phyloP scores from a whole-genome alignment of 30 jellyfish, hydroid and myxozoan species.

The Phacellophora camtschatica region DNA sequence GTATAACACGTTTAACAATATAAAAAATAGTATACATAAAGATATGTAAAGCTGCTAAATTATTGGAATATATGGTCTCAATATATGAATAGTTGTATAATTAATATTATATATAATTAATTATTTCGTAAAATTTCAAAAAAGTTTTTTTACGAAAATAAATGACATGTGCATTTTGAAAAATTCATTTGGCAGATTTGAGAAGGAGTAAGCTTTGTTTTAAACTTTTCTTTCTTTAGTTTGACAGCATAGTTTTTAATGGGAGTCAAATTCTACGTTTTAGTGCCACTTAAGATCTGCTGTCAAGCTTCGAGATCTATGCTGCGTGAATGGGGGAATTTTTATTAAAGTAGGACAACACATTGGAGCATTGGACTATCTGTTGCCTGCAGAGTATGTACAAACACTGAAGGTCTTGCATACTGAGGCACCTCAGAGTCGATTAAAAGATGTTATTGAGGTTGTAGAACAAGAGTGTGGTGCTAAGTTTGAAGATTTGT shows the following conservation, averaged over 20 bases:
- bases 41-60: too few relatives aligned
- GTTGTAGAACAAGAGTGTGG: constrained; percentile 85
- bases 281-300: constrained; percentile 98
- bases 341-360: constrained; percentile 97
- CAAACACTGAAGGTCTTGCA: constrained; percentile 82
- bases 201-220: not conserved
- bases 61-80: too few relatives aligned
- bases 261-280: not conserved
- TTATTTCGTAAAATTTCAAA: too few relatives aligned
- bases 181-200: too few relatives aligned
- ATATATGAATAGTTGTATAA: too few relatives aligned
- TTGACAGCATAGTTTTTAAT: not conserved
- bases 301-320: constrained; percentile 65
- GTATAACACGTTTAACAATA: too few relatives aligned
- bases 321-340: constrained; percentile 92
- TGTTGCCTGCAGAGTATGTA: constrained; percentile 91
- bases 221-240: not conserved
- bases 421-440: constrained; percentile 90
- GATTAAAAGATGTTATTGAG: constrained; percentile 66
- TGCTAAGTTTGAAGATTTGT: constrained; percentile 30
- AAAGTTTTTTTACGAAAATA: too few relatives aligned
- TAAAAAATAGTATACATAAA: too few relatives aligned
- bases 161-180: too few relatives aligned
- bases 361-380: constrained; percentile 92
- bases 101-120: too few relatives aligned